Conservation (phyloP, 2,888 invertebrate species). For the Zygaena filipendulae region DNA sequence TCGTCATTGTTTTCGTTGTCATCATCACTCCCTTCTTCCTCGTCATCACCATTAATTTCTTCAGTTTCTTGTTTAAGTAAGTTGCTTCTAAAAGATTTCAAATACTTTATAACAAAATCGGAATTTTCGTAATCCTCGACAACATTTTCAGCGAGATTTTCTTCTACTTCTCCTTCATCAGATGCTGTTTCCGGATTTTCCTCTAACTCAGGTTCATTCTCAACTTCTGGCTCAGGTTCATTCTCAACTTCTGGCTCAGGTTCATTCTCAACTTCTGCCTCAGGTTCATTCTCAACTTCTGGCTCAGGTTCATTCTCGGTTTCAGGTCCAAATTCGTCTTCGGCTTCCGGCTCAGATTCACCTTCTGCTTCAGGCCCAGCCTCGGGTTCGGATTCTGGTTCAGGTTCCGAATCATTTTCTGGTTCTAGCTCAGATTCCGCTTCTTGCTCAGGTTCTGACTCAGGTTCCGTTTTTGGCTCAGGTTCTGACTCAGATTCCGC, state of each 20-base stretch:
- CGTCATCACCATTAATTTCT: slow-evolving; percentile 10
- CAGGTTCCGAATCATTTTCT: slow-evolving; percentile 34
- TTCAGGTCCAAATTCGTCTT: slow-evolving; percentile 9
- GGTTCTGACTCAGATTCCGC: slow-evolving; percentile 44
- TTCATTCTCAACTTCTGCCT: slow-evolving; percentile 9
- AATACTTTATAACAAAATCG: too few species aligned
- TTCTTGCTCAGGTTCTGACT: slow-evolving; percentile 25
- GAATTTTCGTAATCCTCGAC: too few species aligned
- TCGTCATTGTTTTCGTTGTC: slow-evolving; percentile 4
- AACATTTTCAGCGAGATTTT: too few species aligned
- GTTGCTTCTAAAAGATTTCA: too few species aligned
- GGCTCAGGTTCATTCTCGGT: slow-evolving; percentile 8
- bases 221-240: slow-evolving; percentile 4
- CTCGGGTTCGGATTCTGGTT: slow-evolving; percentile 33
- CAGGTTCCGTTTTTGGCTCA: slow-evolving; percentile 22
- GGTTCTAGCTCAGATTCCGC: slow-evolving; percentile 43
- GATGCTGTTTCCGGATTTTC: too few species aligned
- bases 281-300: slow-evolving; percentile 15
- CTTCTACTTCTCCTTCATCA: slow-evolving; percentile 8
- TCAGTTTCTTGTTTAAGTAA: slow-evolving; percentile 7
- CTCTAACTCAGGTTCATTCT: background rate
- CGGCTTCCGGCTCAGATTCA: slow-evolving; percentile 20
- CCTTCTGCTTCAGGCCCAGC: slow-evolving; percentile 21
- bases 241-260: slow-evolving; percentile 9
- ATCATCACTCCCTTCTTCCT: slow-evolving; percentile 8